Evolutionary conservation across 1,140 invertebrate species (phyloP).

Genomic region (Chrysomallon squamiferum): DNA sequence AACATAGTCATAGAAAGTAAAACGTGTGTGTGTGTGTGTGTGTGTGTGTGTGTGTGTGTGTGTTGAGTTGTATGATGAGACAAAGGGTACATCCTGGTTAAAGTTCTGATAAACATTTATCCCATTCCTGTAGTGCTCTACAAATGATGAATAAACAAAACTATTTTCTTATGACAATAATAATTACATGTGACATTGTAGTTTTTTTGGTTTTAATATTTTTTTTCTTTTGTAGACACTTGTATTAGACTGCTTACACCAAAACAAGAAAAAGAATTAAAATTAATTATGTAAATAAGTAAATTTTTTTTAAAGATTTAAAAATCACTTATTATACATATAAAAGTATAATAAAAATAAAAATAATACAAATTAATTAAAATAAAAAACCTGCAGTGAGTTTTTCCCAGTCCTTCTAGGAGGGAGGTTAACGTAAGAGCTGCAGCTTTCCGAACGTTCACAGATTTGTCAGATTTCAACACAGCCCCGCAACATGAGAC

Average conservation of each 20-base stretch:
- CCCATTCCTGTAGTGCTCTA: neutral
- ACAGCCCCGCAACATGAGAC: constrained; percentile 74
- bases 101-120: neutral
- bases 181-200: no score
- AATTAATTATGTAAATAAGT: no score
- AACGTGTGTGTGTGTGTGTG: neutral
- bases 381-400: constrained; percentile 66
- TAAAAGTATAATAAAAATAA: no score
- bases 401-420: constrained; percentile 76
- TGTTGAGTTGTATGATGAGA: neutral
- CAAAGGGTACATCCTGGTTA: neutral
- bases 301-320: no score
- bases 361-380: no score
- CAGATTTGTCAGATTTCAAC: constrained; percentile 72
- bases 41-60: neutral
- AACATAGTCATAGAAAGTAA: neutral
- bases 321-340: no score
- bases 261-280: no score
- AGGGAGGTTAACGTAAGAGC: constrained; percentile 77
- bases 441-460: constrained; percentile 79
- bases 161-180: no score
- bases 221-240: no score
- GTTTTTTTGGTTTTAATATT: no score
- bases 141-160: no score
- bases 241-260: no score